Base-by-base conservation (phyloP, 2,888 invertebrate genomes). In the Calameuta idolon region DNA sequence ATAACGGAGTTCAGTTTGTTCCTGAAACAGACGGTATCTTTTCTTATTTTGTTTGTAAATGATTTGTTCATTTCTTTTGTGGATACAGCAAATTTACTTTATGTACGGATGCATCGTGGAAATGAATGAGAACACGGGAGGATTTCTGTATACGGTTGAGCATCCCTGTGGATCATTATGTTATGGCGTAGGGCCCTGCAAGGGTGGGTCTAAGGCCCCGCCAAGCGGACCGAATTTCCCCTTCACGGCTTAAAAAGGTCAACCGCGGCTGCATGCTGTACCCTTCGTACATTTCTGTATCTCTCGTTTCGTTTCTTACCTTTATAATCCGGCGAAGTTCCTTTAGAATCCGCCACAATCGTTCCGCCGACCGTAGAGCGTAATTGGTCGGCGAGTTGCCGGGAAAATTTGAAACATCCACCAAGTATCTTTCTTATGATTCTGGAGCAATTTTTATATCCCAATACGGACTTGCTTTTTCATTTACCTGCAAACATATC, bases 171-270 rank as follows among this genome's bases (percentile, higher is more conserved):
- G 80, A 81, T 85, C 83, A 77, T 84, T 84, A 85, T 79, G 77
- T 82, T 84, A 82, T 79, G 85, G 81, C 74, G 75, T 74, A 75
- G 78, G 80, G 74, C 78, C 78, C 75, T 40, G 68, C 77, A 82
- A 76, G 80, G 83, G 80, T 83, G 81, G 82, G 83, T 80, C 79
- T 81, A 78, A 76, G 81, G 80, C 74, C 76, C 82, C 81, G 83
- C 81, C 84, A 86, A 85, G 85, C 87, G 87, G 75, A 86, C 85
- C 87, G 84, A 88, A 88, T 88, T 83, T 87, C 84, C 83, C 84
- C 87, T 88, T 88, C 87, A 88, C 86, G 87, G 82, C 83, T 88
- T 86, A 83, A 88, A 85, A 87, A 86, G 87, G 87, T 88, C 87
- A 85, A 80, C 81, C 80, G 80, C 78, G 80, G 85, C 81, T 80